Evolutionary conservation across 2,113 vertebrate species (phyloP).

Genomic region (Dasypus novemcinctus): DNA sequence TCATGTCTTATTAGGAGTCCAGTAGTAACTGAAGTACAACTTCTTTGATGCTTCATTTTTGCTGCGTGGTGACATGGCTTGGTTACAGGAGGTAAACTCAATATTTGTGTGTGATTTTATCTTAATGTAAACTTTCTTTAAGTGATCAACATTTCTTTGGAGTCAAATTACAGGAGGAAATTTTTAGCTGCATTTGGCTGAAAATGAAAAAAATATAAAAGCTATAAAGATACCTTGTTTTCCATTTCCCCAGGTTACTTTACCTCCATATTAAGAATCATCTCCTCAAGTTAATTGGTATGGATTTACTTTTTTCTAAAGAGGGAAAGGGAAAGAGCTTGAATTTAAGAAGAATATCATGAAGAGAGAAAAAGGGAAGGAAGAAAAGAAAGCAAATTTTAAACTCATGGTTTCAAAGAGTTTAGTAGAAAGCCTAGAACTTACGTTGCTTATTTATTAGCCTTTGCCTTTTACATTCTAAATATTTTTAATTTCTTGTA

Average conservation of each 20-base stretch:
- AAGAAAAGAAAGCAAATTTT: neutral
- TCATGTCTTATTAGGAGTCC: neutral
- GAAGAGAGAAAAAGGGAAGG: neutral
- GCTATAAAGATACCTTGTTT: neutral
- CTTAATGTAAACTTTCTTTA: neutral
- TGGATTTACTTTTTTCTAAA: neutral
- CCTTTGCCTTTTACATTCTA: neutral
- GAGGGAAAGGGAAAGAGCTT: neutral
- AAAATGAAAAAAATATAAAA: neutral
- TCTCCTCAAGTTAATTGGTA: neutral
- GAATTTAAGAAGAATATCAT: neutral
- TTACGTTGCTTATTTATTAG: neutral
- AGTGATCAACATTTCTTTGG: neutral
- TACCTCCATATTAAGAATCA: neutral
- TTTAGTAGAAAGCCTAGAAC: neutral
- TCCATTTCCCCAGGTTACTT: neutral
- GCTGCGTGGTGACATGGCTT: neutral
- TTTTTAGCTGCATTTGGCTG: neutral
- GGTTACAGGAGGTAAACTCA: neutral
- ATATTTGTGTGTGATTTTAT: neutral
- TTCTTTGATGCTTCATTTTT: neutral
- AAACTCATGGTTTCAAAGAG: neutral
- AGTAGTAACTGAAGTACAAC: neutral
- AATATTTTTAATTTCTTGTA: neutral
- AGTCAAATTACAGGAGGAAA: neutral